Conservation (phyloP, 1,140 invertebrate species). For the Frieseomelitta varia region DNA sequence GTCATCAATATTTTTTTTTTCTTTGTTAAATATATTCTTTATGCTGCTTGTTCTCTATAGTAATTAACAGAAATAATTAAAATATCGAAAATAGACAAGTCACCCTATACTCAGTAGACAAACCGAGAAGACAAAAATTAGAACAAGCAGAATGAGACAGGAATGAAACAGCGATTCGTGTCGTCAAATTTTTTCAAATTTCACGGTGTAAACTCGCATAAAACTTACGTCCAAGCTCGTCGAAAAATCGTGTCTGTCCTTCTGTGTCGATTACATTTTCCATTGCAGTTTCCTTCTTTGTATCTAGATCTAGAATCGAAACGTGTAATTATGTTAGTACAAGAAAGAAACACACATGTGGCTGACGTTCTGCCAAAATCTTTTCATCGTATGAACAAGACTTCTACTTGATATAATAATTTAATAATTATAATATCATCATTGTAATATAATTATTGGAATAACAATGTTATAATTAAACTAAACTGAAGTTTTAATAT, state of each 20-base stretch:
- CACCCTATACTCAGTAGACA: no score
- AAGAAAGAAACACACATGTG: background rate
- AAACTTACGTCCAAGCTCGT: constrained; percentile 84
- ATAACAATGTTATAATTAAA: no score
- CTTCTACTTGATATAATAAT: no score
- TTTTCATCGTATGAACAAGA: background rate
- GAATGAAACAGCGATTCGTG: background rate
- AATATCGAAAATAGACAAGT: no score
- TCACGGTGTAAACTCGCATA: background rate
- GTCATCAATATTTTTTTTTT: no score
- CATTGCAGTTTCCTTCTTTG: constrained; percentile 57
- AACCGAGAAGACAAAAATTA: no score
- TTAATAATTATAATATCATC: no score
- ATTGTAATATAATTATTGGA: no score
- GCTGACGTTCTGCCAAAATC: background rate
- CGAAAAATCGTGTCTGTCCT: constrained; percentile 82
- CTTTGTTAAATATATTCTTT: no score
- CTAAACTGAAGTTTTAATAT: background rate
- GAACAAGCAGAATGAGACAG: background rate
- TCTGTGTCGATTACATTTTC: constrained; percentile 66
- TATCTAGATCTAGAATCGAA: constrained; percentile 57
- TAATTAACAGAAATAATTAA: no score
- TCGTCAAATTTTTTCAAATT: background rate
- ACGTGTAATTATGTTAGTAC: constrained; percentile 7
- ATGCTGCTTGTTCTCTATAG: no score